These are phyloP conservation scores for Ichneumoninae sp. DNA, from an alignment of 2,888 invertebrate species.

Conservation along the genomic window DNA sequence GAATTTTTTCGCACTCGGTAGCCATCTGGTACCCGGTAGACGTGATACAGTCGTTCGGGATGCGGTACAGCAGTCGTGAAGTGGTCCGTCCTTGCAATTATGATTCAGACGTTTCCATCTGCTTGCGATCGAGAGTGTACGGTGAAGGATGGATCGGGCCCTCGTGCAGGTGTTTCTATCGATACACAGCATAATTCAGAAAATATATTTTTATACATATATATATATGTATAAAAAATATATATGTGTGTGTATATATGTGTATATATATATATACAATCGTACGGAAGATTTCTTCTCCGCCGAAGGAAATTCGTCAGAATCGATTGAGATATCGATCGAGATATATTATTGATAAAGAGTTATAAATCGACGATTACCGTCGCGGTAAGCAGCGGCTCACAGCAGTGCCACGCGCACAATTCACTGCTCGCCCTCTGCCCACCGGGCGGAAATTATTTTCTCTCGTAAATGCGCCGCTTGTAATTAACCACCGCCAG, in stretches of 20 bases:
- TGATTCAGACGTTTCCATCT: slow-evolving; percentile 35
- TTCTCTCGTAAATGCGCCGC: slow-evolving; percentile 22
- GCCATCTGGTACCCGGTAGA: slow-evolving; percentile 7
- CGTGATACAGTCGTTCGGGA: not conserved
- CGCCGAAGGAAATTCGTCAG: slow-evolving; percentile 16
- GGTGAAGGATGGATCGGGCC: slow-evolving; percentile 24
- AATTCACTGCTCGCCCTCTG: not conserved
- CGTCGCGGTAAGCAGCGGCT: not conserved
- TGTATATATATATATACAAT: not conserved
- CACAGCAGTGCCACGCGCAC: slow-evolving; percentile 4
- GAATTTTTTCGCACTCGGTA: not conserved
- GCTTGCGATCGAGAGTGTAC: slow-evolving; percentile 22
- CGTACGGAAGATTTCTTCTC: not conserved
- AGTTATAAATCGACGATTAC: not conserved
- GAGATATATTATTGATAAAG: slow-evolving; percentile 28
- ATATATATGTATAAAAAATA: too few relatives aligned
- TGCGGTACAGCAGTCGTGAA: slow-evolving; percentile 1
- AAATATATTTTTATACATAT: slow-evolving; percentile 2
- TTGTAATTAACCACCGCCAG: slow-evolving; percentile 60
- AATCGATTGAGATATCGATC: slow-evolving; percentile 17
- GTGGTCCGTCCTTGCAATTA: slow-evolving; percentile 38
- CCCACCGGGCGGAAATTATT: not conserved
- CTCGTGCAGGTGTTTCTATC: slow-evolving; percentile 46
- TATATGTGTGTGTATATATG: too few relatives aligned
- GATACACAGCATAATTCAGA: slow-evolving; percentile 22